Base-by-base conservation (phyloP, 2,888 invertebrate species). In the Adela reaumurella region DNA sequence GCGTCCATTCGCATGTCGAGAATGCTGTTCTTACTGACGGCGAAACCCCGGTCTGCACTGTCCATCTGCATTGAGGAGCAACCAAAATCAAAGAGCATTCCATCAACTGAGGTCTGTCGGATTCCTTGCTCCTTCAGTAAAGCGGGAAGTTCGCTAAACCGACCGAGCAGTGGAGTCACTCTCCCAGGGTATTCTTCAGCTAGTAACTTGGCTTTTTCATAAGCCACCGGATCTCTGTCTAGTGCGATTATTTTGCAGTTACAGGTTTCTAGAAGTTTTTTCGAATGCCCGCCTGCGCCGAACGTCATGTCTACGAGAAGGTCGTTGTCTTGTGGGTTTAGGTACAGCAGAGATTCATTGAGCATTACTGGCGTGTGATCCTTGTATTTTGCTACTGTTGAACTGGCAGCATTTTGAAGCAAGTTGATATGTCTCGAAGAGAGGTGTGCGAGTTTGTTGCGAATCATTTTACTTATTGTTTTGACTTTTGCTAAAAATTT, bases 1-100 rank as follows among this genome's bases (percentile, higher is more conserved):
- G 88, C 86, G 76, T 95, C 94, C 97, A 97, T 97, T 64, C 97
- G 82, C 97, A 97, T 97, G 61, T 97, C 97, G 49, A 97, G 77
- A 3, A 90, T 92, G 0, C 94, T 96, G 74, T 96, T 85, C 64
- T 86, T 85, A 46, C 85, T 88, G 0, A 96, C 62, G 6, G 94
- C 87, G 71, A 97, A 97, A 0, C 97, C 97, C 59, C 97, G 81
- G 17, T 83, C 81, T 1, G 87, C 83, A 54, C 81, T 80, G 63
- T 96, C 92, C 64, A 95, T 87, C 68, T 97, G 97, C 94, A 97
- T 95, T 1, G 96, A 95, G 0, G 97, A 97, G 61, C 92, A 92
- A 6, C 97, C 97, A 67, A 92, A 90, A 72, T 97, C 97, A 72
- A 96, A 93, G 18, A 97, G 65, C 49, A 96, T 85, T 1, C 90